Percentiles rank a stretch among this genome's conserved stretches.
phyloP scores from a whole-genome alignment of 2,113 vertebrate species.

The Leiothrix lutea region DNA sequence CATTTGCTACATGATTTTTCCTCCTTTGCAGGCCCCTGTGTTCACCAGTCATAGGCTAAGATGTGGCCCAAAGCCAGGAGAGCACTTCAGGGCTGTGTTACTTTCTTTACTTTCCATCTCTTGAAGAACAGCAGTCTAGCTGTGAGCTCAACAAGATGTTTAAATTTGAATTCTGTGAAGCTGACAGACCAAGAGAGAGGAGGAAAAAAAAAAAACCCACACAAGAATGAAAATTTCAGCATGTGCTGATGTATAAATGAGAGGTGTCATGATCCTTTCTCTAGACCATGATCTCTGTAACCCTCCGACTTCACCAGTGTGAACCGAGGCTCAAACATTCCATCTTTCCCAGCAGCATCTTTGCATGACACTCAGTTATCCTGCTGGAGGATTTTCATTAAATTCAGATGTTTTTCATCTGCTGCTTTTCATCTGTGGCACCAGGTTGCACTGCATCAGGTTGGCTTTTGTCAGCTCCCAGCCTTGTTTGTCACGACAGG shows the following conservation, averaged over 20 bases:
- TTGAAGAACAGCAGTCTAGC: background rate
- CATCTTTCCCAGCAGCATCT: background rate
- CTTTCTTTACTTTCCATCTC: background rate
- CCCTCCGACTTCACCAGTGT: background rate
- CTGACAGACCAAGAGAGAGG: background rate
- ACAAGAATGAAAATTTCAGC: background rate
- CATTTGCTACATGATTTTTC: background rate
- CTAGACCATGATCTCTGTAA: background rate
- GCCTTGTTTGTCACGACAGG: background rate
- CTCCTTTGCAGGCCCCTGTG: background rate
- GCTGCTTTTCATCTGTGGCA: constrained; percentile 13
- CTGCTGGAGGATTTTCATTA: constrained; percentile 1
- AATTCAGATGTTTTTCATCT: constrained; percentile 8
- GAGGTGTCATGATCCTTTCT: background rate
- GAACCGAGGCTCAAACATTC: background rate
- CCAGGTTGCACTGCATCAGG: background rate
- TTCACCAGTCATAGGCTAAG: background rate
- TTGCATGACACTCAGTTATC: background rate
- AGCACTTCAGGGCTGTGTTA: background rate
- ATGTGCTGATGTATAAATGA: background rate
- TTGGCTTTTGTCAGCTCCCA: background rate
- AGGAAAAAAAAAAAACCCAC: background rate
- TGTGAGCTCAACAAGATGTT: background rate
- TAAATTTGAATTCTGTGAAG: constrained; percentile 7
- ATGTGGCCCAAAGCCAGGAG: background rate